These are phyloP conservation scores for Sarcophaga carnaria DNA, from an alignment of 2,888 invertebrate species.

Conservation along the genomic window DNA sequence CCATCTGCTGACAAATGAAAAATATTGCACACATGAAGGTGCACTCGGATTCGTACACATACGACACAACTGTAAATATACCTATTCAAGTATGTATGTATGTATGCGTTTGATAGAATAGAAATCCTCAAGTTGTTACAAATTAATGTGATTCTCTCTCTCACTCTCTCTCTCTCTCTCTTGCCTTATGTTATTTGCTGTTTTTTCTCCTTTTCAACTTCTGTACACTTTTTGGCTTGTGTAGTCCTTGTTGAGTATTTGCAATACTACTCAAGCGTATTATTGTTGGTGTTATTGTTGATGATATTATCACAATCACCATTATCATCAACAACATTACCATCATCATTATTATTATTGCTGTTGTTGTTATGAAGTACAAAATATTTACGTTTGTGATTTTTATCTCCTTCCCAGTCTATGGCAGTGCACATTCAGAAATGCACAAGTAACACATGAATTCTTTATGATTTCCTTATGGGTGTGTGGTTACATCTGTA, in stretches of 20 bases:
- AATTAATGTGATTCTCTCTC: slow-evolving; percentile 41
- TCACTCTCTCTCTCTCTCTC: background rate
- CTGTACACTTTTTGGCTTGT: background rate
- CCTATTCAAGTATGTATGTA: background rate
- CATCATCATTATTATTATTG: background rate
- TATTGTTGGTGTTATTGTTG: slow-evolving; percentile 16
- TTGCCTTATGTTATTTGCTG: too few species aligned
- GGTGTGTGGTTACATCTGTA: background rate
- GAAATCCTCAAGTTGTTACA: slow-evolving; percentile 41
- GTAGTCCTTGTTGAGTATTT: slow-evolving; percentile 32
- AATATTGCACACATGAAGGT: too few species aligned
- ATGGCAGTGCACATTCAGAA: slow-evolving; percentile 9
- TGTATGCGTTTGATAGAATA: background rate
- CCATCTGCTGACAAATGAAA: too few species aligned
- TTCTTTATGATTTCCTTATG: background rate
- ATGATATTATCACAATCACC: background rate
- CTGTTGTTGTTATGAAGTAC: slow-evolving; percentile 28
- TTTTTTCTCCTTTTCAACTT: background rate
- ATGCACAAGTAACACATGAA: slow-evolving; percentile 42
- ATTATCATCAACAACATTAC: background rate
- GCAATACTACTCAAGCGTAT: slow-evolving; percentile 1
- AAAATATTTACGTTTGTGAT: slow-evolving; percentile 43
- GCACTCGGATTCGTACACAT: background rate
- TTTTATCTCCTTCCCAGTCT: slow-evolving; percentile 18
- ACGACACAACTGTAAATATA: background rate